These are phyloP conservation scores for Thumatha senex DNA, from an alignment of 2,888 invertebrate genomes.

Conservation along the genomic window DNA sequence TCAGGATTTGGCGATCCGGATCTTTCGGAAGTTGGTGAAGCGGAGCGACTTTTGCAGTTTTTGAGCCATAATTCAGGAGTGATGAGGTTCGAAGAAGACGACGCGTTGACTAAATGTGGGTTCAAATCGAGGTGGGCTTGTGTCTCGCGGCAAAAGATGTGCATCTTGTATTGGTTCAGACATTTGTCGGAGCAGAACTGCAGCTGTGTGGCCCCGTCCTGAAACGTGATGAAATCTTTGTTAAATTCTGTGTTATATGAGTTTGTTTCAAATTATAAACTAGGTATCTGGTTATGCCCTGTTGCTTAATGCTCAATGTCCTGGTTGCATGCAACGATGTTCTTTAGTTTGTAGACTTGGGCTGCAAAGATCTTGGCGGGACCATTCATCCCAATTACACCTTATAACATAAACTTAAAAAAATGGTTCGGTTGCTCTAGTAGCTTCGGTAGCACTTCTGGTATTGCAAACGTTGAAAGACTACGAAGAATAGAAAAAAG, in stretches of 20 bases:
- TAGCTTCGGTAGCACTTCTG: too few species aligned
- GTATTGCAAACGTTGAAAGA: too few species aligned
- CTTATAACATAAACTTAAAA: too few species aligned
- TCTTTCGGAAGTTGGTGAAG: constrained; percentile 82
- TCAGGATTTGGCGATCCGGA: constrained; percentile 81
- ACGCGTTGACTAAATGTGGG: constrained; percentile 86
- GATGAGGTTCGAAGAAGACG: constrained; percentile 85
- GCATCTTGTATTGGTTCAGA: constrained; percentile 98
- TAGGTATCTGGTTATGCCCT: too few species aligned
- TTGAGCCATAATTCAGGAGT: constrained; percentile 96
- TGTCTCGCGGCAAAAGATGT: constrained; percentile 97
- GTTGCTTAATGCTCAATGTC: too few species aligned
- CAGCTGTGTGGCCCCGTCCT: constrained; percentile 95
- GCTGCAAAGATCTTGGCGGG: too few species aligned
- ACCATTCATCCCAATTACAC: too few species aligned
- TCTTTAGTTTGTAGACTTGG: too few species aligned
- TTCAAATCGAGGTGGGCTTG: constrained; percentile 95
- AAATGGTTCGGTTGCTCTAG: too few species aligned
- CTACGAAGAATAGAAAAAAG: too few species aligned
- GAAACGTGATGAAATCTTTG: constrained; percentile 45
- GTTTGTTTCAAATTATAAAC: too few species aligned
- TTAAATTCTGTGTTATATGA: neutral
- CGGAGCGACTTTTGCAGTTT: constrained; percentile 88
- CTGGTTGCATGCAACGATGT: too few species aligned
- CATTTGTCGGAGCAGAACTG: constrained; percentile 97